Evolutionary conservation across 2,888 invertebrate genomes (phyloP).

Genomic region (Chrysotoxum bicinctum): DNA sequence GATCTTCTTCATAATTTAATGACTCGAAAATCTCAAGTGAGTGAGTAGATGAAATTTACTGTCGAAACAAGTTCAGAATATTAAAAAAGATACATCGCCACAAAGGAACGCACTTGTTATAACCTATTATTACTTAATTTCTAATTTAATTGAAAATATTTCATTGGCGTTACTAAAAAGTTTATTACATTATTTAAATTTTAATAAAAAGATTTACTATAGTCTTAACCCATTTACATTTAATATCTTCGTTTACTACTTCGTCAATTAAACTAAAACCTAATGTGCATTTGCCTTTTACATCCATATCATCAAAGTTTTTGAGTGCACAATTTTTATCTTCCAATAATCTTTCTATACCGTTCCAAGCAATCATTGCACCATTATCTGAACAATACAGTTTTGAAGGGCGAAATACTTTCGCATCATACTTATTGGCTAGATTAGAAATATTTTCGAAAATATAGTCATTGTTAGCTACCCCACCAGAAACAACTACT

Average conservation of each 20-base stretch:
- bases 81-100: too few species aligned
- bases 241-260: slow-evolving; percentile 76
- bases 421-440: slow-evolving; percentile 86
- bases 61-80: too few species aligned
- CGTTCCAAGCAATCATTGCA: slow-evolving; percentile 99
- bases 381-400: slow-evolving; percentile 98
- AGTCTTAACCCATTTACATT: slow-evolving; percentile 80
- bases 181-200: background rate
- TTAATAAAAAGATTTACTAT: slow-evolving; percentile 13
- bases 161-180: too few species aligned
- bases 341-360: slow-evolving; percentile 86
- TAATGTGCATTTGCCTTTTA: slow-evolving; percentile 77
- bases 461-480: slow-evolving; percentile 95
- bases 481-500: slow-evolving; percentile 95
- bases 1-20: too few species aligned
- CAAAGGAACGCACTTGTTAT: too few species aligned
- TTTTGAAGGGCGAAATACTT: slow-evolving; percentile 89
- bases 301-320: slow-evolving; percentile 83
- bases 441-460: slow-evolving; percentile 86
- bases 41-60: too few species aligned
- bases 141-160: too few species aligned
- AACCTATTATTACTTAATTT: too few species aligned
- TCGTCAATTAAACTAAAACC: slow-evolving; percentile 75
- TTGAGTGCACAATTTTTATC: slow-evolving; percentile 73
- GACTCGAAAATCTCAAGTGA: too few species aligned